Conservation (phyloP, 2,797 vertebrate genomes). For the Ambastaia sidthimunki region DNA sequence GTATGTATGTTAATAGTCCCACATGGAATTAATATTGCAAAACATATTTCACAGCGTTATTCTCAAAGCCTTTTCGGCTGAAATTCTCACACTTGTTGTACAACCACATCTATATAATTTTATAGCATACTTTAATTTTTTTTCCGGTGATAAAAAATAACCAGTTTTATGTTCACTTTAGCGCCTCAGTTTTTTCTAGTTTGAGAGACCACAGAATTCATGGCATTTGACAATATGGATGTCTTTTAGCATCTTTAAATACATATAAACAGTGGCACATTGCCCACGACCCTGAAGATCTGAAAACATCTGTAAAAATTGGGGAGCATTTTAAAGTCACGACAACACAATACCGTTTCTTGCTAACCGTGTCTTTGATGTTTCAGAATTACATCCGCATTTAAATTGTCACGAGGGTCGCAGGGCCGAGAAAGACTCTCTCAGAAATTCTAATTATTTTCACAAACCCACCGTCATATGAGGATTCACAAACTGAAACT, state of each 20-base stretch:
- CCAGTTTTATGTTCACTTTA: background rate
- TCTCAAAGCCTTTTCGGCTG: constrained; percentile 5
- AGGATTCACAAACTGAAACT: constrained; percentile 36
- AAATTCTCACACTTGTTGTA: background rate
- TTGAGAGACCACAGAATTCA: too few species aligned
- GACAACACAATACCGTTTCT: background rate
- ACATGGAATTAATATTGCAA: constrained; percentile 19
- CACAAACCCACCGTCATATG: background rate
- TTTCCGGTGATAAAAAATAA: too few species aligned
- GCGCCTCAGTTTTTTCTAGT: background rate
- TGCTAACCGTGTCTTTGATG: background rate
- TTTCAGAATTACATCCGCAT: background rate
- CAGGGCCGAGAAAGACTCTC: background rate
- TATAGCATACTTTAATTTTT: background rate
- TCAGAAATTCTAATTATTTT: constrained; percentile 7
- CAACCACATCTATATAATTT: constrained; percentile 1
- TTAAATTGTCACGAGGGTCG: background rate
- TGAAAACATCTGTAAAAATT: background rate
- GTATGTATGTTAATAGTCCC: constrained; percentile 14
- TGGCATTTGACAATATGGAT: too few species aligned
- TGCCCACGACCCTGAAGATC: background rate
- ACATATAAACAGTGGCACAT: background rate
- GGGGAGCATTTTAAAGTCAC: background rate
- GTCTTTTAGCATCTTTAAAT: too few species aligned
- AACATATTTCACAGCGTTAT: background rate